Evolutionary conservation across 2,888 invertebrate genomes (phyloP).

Genomic region (Tiliacea citrago): DNA sequence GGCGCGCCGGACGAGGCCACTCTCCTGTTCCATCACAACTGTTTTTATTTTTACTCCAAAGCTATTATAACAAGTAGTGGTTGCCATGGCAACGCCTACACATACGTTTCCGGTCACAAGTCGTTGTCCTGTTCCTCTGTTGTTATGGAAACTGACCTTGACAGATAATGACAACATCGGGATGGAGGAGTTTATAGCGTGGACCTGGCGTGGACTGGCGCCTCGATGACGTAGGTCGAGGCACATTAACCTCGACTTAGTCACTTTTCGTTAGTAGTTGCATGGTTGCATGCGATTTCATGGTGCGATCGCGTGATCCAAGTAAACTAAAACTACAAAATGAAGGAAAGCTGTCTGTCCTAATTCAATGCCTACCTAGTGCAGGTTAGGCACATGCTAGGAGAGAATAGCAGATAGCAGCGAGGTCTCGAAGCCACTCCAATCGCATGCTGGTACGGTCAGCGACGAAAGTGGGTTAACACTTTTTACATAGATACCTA

Average conservation of each 20-base stretch:
- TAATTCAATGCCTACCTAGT: not conserved
- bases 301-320: conserved; percentile 13
- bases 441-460: not conserved
- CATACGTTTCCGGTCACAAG: conserved; percentile 73
- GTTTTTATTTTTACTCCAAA: conserved; percentile 63
- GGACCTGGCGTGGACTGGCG: too few species aligned
- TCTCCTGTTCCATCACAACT: conserved; percentile 42
- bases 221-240: conserved; percentile 2
- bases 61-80: conserved; percentile 62
- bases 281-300: not conserved
- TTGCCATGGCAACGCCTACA: conserved; percentile 76
- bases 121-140: conserved; percentile 62
- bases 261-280: conserved; percentile 1
- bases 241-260: conserved; percentile 19
- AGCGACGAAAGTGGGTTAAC: not conserved
- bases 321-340: conserved; percentile 13
- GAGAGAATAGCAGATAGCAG: not conserved
- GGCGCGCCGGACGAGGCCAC: conserved; percentile 19
- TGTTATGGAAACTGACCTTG: conserved; percentile 58
- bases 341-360: conserved; percentile 2
- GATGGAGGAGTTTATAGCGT: conserved; percentile 8
- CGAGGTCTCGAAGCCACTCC: not conserved
- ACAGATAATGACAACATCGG: conserved; percentile 27
- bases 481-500: not conserved
- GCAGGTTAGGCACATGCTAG: not conserved